These are phyloP conservation scores for Plectropomus leopardus DNA, from an alignment of 2,113 vertebrate genomes.

Conservation along the genomic window DNA sequence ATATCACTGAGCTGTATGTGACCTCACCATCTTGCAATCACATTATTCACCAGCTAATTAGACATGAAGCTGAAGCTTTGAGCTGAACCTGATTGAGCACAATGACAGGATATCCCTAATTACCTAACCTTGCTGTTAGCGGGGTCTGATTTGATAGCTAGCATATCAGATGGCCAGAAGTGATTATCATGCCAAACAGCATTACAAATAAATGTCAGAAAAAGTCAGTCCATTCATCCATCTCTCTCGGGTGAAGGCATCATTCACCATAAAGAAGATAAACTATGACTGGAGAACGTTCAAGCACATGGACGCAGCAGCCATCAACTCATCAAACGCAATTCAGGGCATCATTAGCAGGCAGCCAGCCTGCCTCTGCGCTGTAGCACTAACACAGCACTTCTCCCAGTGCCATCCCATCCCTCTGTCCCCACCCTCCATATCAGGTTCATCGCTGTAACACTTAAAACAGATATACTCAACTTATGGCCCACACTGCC, in stretches of 20 bases:
- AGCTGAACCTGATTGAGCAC: not conserved
- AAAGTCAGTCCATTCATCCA: slow-evolving; percentile 67
- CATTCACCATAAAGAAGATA: slow-evolving; percentile 69
- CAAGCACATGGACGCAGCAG: slow-evolving; percentile 31
- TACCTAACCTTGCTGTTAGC: slow-evolving; percentile 35
- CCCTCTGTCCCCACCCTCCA: not conserved
- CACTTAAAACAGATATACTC: too few species aligned
- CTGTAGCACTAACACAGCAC: not conserved
- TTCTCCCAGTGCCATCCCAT: not conserved
- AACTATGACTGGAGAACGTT: slow-evolving; percentile 52
- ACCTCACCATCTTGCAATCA: slow-evolving; percentile 9
- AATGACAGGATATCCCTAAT: slow-evolving; percentile 38
- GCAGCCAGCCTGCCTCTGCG: slow-evolving; percentile 19
- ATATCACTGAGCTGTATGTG: not conserved
- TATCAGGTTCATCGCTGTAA: slow-evolving; percentile 24
- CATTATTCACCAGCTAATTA: slow-evolving; percentile 36
- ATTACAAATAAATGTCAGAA: slow-evolving; percentile 73
- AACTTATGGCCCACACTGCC: too few species aligned
- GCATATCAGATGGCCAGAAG: slow-evolving; percentile 40
- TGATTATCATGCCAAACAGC: slow-evolving; percentile 60
- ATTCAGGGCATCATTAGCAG: slow-evolving; percentile 69
- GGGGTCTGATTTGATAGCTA: slow-evolving; percentile 47
- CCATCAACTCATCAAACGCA: slow-evolving; percentile 58
- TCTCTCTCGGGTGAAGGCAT: slow-evolving; percentile 51
- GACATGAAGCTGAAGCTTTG: slow-evolving; percentile 12